These are phyloP conservation scores for Cherax destructor DNA, from an alignment of 1,140 invertebrate genomes.

Conservation along the genomic window DNA sequence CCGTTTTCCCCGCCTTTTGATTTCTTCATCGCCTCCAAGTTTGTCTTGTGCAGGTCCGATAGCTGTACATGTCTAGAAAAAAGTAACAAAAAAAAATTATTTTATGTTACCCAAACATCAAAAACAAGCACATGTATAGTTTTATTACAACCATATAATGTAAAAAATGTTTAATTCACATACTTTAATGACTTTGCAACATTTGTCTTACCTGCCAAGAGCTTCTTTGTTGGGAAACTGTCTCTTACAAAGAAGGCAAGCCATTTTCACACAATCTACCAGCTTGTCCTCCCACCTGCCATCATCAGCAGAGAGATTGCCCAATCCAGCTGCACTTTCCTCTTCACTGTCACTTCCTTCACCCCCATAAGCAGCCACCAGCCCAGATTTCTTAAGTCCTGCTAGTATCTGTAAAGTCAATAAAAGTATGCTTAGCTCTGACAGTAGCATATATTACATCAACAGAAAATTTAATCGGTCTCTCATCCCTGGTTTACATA, in stretches of 20 bases:
- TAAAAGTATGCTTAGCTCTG: too few species aligned
- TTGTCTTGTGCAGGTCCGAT: slow-evolving; percentile 97
- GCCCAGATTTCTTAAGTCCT: slow-evolving; percentile 72
- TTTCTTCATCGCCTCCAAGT: slow-evolving; percentile 84
- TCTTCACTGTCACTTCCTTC: slow-evolving; percentile 83
- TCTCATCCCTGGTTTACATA: too few species aligned
- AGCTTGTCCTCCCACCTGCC: slow-evolving; percentile 77
- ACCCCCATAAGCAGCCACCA: slow-evolving; percentile 87
- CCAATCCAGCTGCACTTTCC: slow-evolving; percentile 64
- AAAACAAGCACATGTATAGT: not conserved
- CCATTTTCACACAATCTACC: slow-evolving; percentile 92
- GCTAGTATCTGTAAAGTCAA: slow-evolving; percentile 34
- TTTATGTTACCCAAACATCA: not conserved
- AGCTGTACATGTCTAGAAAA: slow-evolving; percentile 87
- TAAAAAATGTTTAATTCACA: not conserved
- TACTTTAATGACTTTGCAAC: not conserved
- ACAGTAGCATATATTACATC: too few species aligned
- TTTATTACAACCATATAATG: not conserved
- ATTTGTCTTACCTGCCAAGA: slow-evolving; percentile 79
- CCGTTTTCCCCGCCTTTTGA: slow-evolving; percentile 77
- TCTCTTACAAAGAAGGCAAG: slow-evolving; percentile 96
- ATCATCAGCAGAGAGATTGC: slow-evolving; percentile 72
- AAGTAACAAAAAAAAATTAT: not conserved
- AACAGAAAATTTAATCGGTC: too few species aligned
- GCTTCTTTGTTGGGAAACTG: slow-evolving; percentile 93